Evolutionary conservation across 2,888 invertebrate genomes (phyloP).

Genomic region (Subacronicta megacephala): DNA sequence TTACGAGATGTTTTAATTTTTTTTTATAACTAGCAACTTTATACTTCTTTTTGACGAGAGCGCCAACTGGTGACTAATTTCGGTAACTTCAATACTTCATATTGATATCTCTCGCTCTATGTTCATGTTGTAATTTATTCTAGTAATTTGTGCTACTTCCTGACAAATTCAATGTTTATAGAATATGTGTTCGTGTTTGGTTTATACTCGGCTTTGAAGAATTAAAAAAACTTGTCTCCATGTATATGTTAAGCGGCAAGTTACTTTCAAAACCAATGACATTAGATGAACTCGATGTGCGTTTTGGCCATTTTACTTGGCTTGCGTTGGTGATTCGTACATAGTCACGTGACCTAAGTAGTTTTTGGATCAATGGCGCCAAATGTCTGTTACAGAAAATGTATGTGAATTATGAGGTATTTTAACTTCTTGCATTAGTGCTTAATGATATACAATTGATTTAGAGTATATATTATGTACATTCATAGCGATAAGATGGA

Average conservation of each 20-base stretch:
- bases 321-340: constrained; percentile 89
- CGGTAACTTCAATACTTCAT: constrained; percentile 81
- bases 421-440: constrained; percentile 60
- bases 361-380: constrained; percentile 90
- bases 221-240: constrained; percentile 77
- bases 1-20: neutral
- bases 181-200: constrained; percentile 81
- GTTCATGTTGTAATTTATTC: constrained; percentile 83
- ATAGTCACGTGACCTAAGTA: constrained; percentile 89
- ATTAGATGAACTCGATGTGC: constrained; percentile 88
- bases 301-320: constrained; percentile 90
- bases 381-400: constrained; percentile 88
- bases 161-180: constrained; percentile 76
- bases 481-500: constrained; percentile 62
- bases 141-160: constrained; percentile 82
- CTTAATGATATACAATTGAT: constrained; percentile 61
- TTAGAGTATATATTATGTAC: constrained; percentile 58
- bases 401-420: constrained; percentile 79
- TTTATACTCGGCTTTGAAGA: constrained; percentile 68
- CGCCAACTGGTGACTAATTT: constrained; percentile 82
- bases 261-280: constrained; percentile 87
- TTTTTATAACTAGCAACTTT: constrained; percentile 44
- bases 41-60: constrained; percentile 54
- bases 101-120: constrained; percentile 87
- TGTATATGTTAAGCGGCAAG: constrained; percentile 82